Evolutionary conservation across 1,140 invertebrate genomes (phyloP), one percentile per base, ranked within the genome.

Genomic region (Drosophila orena): DNA sequence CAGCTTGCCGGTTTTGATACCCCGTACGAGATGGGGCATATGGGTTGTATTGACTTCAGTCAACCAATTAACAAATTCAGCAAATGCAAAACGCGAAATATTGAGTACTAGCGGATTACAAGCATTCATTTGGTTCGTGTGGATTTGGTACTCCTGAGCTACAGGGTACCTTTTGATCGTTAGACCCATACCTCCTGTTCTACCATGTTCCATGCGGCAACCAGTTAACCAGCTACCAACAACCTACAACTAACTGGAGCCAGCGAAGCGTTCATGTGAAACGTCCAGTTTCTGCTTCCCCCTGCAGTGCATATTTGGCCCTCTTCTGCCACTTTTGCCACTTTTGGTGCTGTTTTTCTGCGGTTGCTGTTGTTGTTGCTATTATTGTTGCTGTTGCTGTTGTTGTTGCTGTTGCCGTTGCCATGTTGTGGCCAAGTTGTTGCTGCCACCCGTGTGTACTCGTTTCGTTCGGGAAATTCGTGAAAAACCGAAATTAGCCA

Each of bases 251-350:
- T 50, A 70, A 70, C 50, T 56, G 80, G 56, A 90, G 79, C 66
- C 88, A 90, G 69, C 47, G 88, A 73, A 88, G 88, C 88, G 85
- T 90, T 90, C 88, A 90, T 88, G 88, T 86, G 79, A 88, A 91
- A 90, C 86, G 88, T 90, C 88, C 88, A 90, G 88, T 91, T 90
- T 79, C 35, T 70, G 65, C 76, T 77, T 86, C 75, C 69, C 58
- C 59, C 53, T 24, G 50, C 59, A 42, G 42, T 57, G 60, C 61
- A 60, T 69, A 64, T 60, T 53, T 72, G 68, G 70, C 70, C 17
- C 5, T 17, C 47, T 50, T 50, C 20, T 27, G 22, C 35, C 30
- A 54, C 46, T 35, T 58, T 35, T 58, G 55, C 17, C 20, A 38
- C 37, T 61, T 12, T 43, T 61, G 22, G 34, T 30, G 42, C 17